These are phyloP conservation scores for Hypanus sabinus DNA, from an alignment of 2,113 vertebrate species.

Conservation along the genomic window DNA sequence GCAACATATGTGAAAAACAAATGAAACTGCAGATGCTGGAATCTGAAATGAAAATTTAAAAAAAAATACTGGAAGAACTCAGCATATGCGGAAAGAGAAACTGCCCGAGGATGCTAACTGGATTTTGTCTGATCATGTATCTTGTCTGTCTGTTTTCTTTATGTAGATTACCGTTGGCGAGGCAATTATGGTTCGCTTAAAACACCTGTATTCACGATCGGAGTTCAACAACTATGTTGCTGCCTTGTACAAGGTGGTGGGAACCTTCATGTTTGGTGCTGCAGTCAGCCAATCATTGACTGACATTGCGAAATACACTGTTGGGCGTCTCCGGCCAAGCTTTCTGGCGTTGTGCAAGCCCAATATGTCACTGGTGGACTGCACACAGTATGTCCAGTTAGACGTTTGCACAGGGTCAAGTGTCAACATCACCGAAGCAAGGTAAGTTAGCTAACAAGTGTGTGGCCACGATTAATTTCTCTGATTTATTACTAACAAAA, in stretches of 20 bases:
- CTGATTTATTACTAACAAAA: neutral
- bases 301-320: slow-evolving; percentile 86
- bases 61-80: too few species aligned
- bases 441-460: slow-evolving; percentile 54
- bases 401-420: slow-evolving; percentile 70
- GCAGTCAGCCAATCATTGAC: slow-evolving; percentile 79
- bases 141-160: neutral
- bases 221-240: slow-evolving; percentile 84
- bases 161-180: slow-evolving; percentile 74
- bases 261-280: slow-evolving; percentile 73
- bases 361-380: slow-evolving; percentile 60
- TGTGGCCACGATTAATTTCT: neutral
- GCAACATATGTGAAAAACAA: too few species aligned
- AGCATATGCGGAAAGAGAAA: too few species aligned
- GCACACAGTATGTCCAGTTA: slow-evolving; percentile 66
- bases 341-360: slow-evolving; percentile 83
- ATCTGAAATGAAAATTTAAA: too few species aligned
- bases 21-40: too few species aligned
- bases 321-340: slow-evolving; percentile 80
- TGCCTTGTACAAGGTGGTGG: slow-evolving; percentile 80
- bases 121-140: neutral
- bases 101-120: too few species aligned
- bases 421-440: slow-evolving; percentile 72
- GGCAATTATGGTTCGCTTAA: slow-evolving; percentile 77
- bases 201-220: slow-evolving; percentile 77